A percentile compares a stretch with the other conserved stretches of the same genome.
Evolutionary conservation across 2,888 invertebrate genomes (phyloP).

Genomic region (Nemotelus nigrinus): DNA sequence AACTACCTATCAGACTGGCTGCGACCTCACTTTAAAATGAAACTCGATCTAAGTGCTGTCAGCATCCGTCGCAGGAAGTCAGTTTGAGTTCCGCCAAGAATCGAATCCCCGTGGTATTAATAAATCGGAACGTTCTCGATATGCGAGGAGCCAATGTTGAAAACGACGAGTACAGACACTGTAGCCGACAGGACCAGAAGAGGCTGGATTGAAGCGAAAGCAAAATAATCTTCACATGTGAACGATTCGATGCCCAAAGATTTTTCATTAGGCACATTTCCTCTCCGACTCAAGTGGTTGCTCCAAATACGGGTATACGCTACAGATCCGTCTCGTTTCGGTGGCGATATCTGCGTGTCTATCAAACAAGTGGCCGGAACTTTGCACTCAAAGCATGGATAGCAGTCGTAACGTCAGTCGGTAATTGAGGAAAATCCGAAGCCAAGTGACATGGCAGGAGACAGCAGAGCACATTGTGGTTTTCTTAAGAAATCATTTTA

Average conservation of each 20-base stretch:
- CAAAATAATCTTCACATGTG: background rate
- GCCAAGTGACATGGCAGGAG: background rate
- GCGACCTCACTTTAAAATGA: no score
- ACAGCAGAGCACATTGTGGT: background rate
- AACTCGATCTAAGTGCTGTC: no score
- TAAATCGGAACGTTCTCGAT: slow-evolving; percentile 8
- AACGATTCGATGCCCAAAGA: background rate
- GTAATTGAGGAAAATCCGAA: slow-evolving; percentile 13
- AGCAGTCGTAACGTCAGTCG: background rate
- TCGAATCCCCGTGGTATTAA: background rate
- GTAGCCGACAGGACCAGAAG: background rate
- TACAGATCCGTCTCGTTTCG: no score
- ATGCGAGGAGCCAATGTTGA: background rate
- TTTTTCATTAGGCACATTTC: slow-evolving; percentile 3
- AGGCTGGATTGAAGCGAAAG: background rate
- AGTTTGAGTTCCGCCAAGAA: no score
- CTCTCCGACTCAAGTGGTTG: slow-evolving; percentile 1
- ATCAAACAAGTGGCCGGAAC: background rate
- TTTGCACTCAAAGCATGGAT: background rate
- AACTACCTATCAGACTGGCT: no score
- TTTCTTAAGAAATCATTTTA: slow-evolving; percentile 10
- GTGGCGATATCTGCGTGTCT: no score
- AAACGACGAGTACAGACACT: background rate
- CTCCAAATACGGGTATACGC: background rate
- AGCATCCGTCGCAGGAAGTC: no score